Percentiles rank a stretch among this genome's conserved stretches.
Conservation (phyloP, 2,888 invertebrate species). For the Oasisia sp. region DNA sequence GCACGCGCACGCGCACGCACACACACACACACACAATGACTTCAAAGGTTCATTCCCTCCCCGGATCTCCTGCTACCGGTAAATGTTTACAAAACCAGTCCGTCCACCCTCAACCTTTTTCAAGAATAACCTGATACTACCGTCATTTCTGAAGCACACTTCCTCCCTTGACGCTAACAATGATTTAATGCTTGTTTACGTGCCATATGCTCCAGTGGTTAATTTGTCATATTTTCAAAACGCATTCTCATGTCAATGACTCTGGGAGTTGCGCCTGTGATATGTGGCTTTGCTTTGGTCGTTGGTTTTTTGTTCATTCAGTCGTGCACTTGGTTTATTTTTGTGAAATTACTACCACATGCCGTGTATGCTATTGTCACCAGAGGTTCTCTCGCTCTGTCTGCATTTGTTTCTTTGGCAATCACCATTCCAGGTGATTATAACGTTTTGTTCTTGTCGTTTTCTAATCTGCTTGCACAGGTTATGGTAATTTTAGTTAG, state of each 20-base stretch:
- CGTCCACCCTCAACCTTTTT: background rate
- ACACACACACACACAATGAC: background rate
- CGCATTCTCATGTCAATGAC: background rate
- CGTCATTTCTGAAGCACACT: background rate
- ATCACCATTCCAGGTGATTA: background rate
- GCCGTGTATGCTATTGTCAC: background rate
- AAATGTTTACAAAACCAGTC: background rate
- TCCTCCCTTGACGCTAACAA: background rate
- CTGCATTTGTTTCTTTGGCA: background rate
- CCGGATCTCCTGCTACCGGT: background rate
- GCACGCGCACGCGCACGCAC: background rate
- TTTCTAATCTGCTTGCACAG: background rate
- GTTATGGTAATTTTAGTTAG: background rate
- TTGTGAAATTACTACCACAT: background rate
- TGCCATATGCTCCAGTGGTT: background rate
- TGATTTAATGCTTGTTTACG: background rate
- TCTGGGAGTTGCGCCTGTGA: background rate
- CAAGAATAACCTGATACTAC: background rate
- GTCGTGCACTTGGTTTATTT: background rate
- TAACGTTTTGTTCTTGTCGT: background rate
- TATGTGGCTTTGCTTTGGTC: background rate
- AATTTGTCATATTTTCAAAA: conserved; percentile 7
- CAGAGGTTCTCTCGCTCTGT: background rate
- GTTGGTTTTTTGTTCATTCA: background rate
- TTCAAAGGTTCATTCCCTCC: background rate